phyloP scores from a whole-genome alignment of 1,140 invertebrate genomes.

The Drosophila pseudoobscura region DNA sequence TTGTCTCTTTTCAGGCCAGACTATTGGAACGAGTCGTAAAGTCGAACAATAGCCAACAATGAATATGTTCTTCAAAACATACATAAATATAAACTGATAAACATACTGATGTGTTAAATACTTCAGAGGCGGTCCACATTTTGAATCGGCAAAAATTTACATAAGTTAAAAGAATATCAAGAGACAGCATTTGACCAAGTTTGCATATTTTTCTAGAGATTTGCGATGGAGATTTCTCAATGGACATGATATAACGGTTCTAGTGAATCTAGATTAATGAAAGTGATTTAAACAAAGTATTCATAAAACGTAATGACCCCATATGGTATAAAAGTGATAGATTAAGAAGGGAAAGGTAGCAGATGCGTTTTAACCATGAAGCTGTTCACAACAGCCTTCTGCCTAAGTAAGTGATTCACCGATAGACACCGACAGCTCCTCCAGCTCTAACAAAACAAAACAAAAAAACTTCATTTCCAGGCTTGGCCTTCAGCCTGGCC shows the following conservation, averaged over 20 bases:
- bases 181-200: slow-evolving; percentile 33
- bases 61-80: slow-evolving; percentile 26
- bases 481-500: slow-evolving; percentile 17
- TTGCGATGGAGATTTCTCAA: slow-evolving; percentile 49
- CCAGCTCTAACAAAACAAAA: too few relatives aligned
- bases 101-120: slow-evolving; percentile 27
- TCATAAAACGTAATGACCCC: slow-evolving; percentile 30
- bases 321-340: slow-evolving; percentile 60
- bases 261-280: slow-evolving; percentile 71
- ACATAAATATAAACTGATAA: neutral
- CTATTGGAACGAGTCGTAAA: slow-evolving; percentile 16
- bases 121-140: slow-evolving; percentile 39
- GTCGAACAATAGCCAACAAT: slow-evolving; percentile 26
- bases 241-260: slow-evolving; percentile 63
- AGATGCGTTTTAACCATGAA: slow-evolving; percentile 54
- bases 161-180: slow-evolving; percentile 31
- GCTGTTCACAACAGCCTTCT: slow-evolving; percentile 47
- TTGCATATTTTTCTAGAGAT: slow-evolving; percentile 35
- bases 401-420: slow-evolving; percentile 45
- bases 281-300: slow-evolving; percentile 55
- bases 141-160: slow-evolving; percentile 35
- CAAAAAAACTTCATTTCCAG: slow-evolving; percentile 58
- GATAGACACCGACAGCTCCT: neutral
- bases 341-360: slow-evolving; percentile 40
- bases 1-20: slow-evolving; percentile 15